Base-by-base conservation (phyloP, 2,888 invertebrate species). In the Steinernema carpocapsae region DNA sequence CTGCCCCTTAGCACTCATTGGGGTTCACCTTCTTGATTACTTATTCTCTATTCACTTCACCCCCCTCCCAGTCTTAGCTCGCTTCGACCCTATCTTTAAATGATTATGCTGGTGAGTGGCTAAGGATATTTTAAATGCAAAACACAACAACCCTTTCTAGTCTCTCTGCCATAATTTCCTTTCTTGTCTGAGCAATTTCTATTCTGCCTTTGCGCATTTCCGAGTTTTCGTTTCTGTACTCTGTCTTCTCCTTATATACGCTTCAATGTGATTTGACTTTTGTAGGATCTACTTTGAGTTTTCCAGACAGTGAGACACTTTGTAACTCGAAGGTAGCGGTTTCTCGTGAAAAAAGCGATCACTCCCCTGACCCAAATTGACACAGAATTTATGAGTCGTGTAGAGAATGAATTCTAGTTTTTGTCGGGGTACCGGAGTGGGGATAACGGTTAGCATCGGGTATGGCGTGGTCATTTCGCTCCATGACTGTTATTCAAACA, bases 401-500 rank as follows among this genome's bases (percentile, higher is more conserved):
- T 64, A 64, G 37, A 26, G 64, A 17, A 64, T 64, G 64, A 64
- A 32, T 64, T 64, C 64, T 64, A 32, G 64, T 64, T 64, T 64
- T 64, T 64, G 32, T 29, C 19, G 56, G 6, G 22, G 32, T 26
- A n/a, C n/a, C 37, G 64, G 29, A 29, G 64, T n/a, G 64, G 17
- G 37, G 37, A 32, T 64, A 64, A 32, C 64, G 64, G 64, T 64
- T 64, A 29, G 32, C 32, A 37, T 64, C 17, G 26, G 64, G 64
- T 64, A 64, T 32, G 52, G 52, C 52, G 64, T 32, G 64, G 64
- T 64, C 64, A 64, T 64, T 64, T 64, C 64, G 56, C 56, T 64
- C 64, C 64, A 64, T 64, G 64, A 64, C 64, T 64, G 64, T 64
- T 64, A 64, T 64, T 64, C 64, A 64, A 64, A 64, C 64, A 64